Base-by-base conservation (phyloP, 2,797 vertebrate species). In the Pelochelys cantorii region DNA sequence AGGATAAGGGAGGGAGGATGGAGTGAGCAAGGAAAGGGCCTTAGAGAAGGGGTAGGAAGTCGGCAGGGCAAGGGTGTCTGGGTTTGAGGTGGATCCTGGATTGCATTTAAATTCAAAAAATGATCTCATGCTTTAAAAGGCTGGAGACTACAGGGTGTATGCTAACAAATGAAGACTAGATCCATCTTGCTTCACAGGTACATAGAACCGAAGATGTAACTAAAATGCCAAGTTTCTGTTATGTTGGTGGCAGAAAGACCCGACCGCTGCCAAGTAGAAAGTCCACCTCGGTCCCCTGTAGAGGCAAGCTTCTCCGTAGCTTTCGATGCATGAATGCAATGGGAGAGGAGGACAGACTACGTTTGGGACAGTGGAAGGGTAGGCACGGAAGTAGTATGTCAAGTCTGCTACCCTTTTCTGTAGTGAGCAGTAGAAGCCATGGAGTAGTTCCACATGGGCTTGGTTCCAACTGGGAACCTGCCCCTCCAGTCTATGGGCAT, bases 101-200 rank as follows among this genome's bases (percentile, higher is more conserved):
- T 48, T 48, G 42, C 42, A 48, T 48, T 48, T 48, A 48, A 48
- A 48, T 48, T 48, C 42, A 48, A 48, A 48, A 48, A 48, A 8
- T 48, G 42, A 48, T 48, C 42, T 48, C 42, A 48, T 9, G 42
- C 42, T 48, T 48, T 8, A 48, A 48, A 48, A 48, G 42, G 42
- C 8, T 48, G 42, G 42, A 48, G 42, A 48, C 42, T 2, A 7
- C 42, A 8, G 42, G 42, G 53, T 11, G 27, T 27, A 52, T 11
- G 82, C 4, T 42, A 93, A 22, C 31, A 93, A 85, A 93, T 3
- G 8, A 53, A 82, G 87, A 89, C 79, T 29, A 60, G 91, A 84
- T 88, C 48, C 37, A 18, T 8, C 11, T 84, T 34, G 34, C 23
- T 85, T 71, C 83, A 2, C 27, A 57, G 81, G 10, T 2, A 10